These are phyloP conservation scores for Myioborus miniatus DNA, from an alignment of 2,797 vertebrate species.

Conservation along the genomic window DNA sequence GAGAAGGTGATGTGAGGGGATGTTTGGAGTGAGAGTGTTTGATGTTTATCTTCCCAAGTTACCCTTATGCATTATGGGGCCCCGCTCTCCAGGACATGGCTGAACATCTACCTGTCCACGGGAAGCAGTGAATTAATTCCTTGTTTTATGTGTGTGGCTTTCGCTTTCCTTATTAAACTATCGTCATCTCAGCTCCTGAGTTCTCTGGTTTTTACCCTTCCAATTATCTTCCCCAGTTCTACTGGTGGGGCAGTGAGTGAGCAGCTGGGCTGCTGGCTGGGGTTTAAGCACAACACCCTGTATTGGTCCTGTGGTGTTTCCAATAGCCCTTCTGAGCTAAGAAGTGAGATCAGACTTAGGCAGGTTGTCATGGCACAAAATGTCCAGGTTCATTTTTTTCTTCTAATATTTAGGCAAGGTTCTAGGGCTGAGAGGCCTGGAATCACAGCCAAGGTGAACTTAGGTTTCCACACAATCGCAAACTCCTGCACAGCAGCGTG, in stretches of 20 bases:
- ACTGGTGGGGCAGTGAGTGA: not conserved
- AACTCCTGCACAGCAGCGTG: not conserved
- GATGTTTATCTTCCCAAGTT: not conserved
- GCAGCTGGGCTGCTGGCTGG: not conserved
- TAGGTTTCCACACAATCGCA: not conserved
- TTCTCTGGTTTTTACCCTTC: not conserved
- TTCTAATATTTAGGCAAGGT: not conserved
- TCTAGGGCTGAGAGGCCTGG: not conserved
- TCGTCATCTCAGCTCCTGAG: not conserved
- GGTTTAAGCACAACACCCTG: accelerated
- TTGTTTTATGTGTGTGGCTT: not conserved
- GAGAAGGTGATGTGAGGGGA: not conserved
- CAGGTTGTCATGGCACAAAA: not conserved
- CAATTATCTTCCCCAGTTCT: not conserved
- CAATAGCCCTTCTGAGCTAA: not conserved
- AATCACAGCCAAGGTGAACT: not conserved
- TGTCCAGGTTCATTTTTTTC: not conserved
- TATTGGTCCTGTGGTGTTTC: not conserved
- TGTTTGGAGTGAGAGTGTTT: not conserved
- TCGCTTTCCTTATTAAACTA: not conserved
- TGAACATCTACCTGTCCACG: not conserved
- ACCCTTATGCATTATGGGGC: not conserved
- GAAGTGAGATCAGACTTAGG: not conserved
- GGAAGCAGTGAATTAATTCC: not conserved
- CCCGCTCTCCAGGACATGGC: not conserved